A percentile compares a stretch with the other conserved stretches of the same genome.
Conservation (phyloP, 2,113 vertebrate species). For the Anguilla rostrata region DNA sequence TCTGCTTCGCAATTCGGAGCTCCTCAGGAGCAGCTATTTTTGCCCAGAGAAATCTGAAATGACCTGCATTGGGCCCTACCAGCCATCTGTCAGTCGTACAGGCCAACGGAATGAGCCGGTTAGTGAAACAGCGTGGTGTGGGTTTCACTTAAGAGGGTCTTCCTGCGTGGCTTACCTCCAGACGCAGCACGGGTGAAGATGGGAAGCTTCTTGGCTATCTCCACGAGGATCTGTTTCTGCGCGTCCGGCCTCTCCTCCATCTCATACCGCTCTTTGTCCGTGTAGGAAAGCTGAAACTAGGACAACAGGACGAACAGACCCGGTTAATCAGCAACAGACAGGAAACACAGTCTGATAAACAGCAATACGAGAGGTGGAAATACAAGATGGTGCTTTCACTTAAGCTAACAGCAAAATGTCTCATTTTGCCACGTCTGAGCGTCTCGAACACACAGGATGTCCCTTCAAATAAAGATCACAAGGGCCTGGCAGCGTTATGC, state of each 20-base stretch:
- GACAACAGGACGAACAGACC: constrained; percentile 33
- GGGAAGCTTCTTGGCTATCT: constrained; percentile 87
- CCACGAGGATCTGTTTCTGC: constrained; percentile 89
- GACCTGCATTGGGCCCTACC: neutral
- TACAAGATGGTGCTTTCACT: neutral
- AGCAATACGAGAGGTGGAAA: constrained; percentile 8
- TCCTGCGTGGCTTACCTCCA: constrained; percentile 73
- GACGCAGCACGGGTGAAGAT: constrained; percentile 86
- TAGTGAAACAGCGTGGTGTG: neutral
- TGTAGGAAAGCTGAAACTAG: constrained; percentile 90
- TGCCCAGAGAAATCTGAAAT: neutral
- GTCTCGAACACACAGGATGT: neutral
- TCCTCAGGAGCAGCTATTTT: neutral
- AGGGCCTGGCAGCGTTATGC: neutral
- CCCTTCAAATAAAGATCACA: neutral
- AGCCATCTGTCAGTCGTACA: neutral
- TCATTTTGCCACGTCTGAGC: neutral
- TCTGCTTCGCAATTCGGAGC: neutral
- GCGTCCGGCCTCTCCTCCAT: constrained; percentile 88
- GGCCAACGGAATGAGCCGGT: constrained; percentile 20
- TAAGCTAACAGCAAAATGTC: neutral
- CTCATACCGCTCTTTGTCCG: constrained; percentile 91
- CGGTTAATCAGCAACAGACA: neutral
- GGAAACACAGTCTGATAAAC: neutral
- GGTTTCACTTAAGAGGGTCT: neutral